Conservation (phyloP, 2,113 vertebrate genomes). For the Ovibos moschatus region DNA sequence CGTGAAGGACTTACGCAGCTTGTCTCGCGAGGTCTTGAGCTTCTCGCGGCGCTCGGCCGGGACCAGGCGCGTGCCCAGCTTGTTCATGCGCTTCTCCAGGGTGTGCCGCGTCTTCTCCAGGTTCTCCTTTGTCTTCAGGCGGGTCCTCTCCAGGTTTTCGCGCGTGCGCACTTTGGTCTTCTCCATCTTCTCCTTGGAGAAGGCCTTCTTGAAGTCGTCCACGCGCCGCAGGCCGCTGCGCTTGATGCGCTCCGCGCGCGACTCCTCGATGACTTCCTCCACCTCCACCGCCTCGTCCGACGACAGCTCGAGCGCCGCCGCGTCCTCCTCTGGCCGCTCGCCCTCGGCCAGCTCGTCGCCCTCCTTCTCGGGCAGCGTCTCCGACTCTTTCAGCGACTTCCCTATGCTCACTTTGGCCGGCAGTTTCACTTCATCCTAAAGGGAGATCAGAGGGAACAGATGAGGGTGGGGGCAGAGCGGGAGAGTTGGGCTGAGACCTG, state of each 20-base stretch:
- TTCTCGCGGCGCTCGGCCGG: conserved; percentile 92
- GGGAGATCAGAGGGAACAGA: conserved; percentile 61
- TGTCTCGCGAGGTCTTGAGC: conserved; percentile 92
- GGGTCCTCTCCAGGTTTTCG: conserved; percentile 92
- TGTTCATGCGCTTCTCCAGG: conserved; percentile 95
- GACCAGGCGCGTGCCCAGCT: conserved; percentile 94
- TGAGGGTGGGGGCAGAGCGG: background rate
- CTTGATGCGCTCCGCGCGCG: conserved; percentile 93
- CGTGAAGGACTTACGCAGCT: conserved; percentile 94
- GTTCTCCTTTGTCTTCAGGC: conserved; percentile 93
- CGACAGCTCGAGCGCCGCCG: conserved; percentile 82
- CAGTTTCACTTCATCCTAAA: conserved; percentile 92
- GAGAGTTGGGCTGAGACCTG: background rate
- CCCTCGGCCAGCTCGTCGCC: conserved; percentile 78
- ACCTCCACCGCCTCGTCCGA: conserved; percentile 95
- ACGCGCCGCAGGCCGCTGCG: conserved; percentile 92
- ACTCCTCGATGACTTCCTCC: conserved; percentile 94
- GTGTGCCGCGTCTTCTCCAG: conserved; percentile 95
- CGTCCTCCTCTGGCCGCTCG: conserved; percentile 84
- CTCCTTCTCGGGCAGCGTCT: conserved; percentile 83
- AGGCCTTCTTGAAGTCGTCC: conserved; percentile 96
- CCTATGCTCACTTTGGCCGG: conserved; percentile 90
- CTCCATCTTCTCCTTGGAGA: conserved; percentile 97
- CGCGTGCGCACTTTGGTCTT: conserved; percentile 89
- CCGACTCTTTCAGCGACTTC: conserved; percentile 86